Evolutionary conservation across 2,113 vertebrate genomes (phyloP), one percentile per base, ranked within the genome.

Genomic region (Malurus melanocephalus): DNA sequence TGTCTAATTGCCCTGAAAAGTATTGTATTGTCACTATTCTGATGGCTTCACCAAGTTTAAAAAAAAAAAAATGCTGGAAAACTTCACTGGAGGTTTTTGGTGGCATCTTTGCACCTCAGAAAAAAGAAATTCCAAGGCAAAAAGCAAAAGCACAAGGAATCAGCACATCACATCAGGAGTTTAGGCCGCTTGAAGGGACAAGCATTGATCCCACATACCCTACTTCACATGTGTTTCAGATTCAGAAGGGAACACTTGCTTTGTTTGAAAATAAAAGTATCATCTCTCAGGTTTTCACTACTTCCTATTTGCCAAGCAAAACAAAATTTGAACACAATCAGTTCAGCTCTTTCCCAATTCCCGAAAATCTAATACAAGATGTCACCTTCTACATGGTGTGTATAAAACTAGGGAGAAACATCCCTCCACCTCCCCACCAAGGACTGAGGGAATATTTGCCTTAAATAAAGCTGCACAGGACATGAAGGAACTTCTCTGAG

Each of bases 121-220:
- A 92, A 95, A 95, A 96, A 91, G 73, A 84, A 93, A 92, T 89
- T 77, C 51, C 72, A 87, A 67, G 83, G 33, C 60, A 94, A 92
- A 92, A 94, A 33, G 22, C 16, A 49, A 75, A 75, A 74, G 15
- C 87, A 85, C 67, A 74, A 84, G 57, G 69, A 95, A 93, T 53
- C 40, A 51, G 75, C 11, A 5, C 52, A 57, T 78, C 11, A 5
- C 52, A 57, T 78, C 17, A 20, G 68, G 53, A 88, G 55, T 84
- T 91, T 64, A 90, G 83, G 71, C 19, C 48, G 76, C 28, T 16
- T 55, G 79, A 40, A 55, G 60, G 80, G 88, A 16, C 57, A 83
- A 85, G 43, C 81, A 62, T 59, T 59, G 67, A 60, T 91, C 73
- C 77, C 53, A 42, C 80, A 53, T 48, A 59, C 48, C n/a, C 60